phyloP scores from a whole-genome alignment of 2,113 vertebrate genomes.

The Mola mola region DNA sequence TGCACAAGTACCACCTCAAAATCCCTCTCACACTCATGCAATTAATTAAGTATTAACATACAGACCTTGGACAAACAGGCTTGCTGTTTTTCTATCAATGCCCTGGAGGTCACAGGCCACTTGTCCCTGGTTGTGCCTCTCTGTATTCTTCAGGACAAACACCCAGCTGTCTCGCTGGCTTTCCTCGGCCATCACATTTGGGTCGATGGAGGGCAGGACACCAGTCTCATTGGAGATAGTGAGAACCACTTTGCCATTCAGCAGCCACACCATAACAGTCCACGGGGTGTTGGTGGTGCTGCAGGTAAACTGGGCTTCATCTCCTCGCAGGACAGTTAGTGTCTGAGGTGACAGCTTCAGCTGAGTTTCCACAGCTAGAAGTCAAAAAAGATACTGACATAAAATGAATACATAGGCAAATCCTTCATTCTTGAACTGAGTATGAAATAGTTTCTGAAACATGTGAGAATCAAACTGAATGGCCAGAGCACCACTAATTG shows the following conservation, averaged over 20 bases:
- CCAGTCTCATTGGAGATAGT: conserved; percentile 66
- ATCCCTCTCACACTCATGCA: not conserved
- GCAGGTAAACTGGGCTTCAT: conserved; percentile 84
- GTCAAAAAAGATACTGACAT: not conserved
- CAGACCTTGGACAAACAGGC: conserved; percentile 87
- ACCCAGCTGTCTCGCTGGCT: conserved; percentile 74
- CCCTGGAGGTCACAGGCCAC: conserved; percentile 85
- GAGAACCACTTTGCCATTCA: conserved; percentile 66
- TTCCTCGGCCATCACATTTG: conserved; percentile 73
- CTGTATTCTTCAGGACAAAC: conserved; percentile 78
- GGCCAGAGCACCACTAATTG: too few relatives aligned
- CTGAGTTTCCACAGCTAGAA: conserved; percentile 13
- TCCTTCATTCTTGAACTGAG: not conserved
- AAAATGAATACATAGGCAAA: not conserved
- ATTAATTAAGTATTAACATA: not conserved
- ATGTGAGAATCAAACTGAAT: too few relatives aligned
- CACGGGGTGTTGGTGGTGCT: conserved; percentile 73
- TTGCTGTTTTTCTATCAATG: conserved; percentile 55
- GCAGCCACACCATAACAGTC: conserved; percentile 86
- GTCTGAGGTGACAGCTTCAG: conserved; percentile 59
- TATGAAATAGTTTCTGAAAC: not conserved
- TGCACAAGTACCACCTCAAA: not conserved
- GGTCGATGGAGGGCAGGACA: conserved; percentile 59
- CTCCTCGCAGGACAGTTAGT: conserved; percentile 78
- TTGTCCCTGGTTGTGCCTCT: conserved; percentile 72